These are phyloP conservation scores for Phengaris arion DNA, from an alignment of 2,888 invertebrate species.

Conservation along the genomic window DNA sequence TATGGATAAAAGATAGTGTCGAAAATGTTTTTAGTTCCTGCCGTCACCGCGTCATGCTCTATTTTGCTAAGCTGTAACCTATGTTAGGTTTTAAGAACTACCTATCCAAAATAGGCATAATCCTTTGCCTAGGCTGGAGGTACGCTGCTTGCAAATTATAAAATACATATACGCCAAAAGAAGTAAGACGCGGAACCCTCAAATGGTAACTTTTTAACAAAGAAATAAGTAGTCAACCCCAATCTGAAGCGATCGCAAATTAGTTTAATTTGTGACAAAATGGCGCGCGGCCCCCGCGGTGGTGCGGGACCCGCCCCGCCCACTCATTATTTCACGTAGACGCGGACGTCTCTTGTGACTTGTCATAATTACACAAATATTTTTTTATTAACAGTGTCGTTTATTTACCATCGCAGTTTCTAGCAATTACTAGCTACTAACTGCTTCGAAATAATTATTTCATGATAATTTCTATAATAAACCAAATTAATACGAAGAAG, in stretches of 20 bases:
- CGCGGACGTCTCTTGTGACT: background rate
- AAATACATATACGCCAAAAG: background rate
- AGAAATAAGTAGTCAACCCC: slow-evolving; percentile 29
- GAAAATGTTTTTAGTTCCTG: too few species aligned
- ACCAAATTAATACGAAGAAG: too few species aligned
- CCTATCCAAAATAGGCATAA: too few species aligned
- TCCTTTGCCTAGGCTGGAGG: too few species aligned
- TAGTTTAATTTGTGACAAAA: slow-evolving; percentile 62
- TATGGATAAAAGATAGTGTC: too few species aligned
- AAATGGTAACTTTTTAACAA: background rate
- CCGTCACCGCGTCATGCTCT: too few species aligned
- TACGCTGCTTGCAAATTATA: too few species aligned
- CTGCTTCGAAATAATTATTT: too few species aligned
- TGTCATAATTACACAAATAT: background rate
- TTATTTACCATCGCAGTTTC: background rate
- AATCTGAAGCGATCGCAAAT: slow-evolving; percentile 44
- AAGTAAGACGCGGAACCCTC: background rate
- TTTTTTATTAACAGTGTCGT: background rate
- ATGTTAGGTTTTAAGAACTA: too few species aligned
- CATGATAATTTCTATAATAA: too few species aligned
- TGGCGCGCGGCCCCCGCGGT: slow-evolving; percentile 48
- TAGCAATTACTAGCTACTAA: too few species aligned
- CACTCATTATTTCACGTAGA: slow-evolving; percentile 39
- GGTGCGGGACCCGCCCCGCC: slow-evolving; percentile 26
- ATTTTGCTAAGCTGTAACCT: too few species aligned